These are phyloP conservation scores for Notolepis coatsorum DNA, from an alignment of 2,797 vertebrate genomes.

Conservation along the genomic window DNA sequence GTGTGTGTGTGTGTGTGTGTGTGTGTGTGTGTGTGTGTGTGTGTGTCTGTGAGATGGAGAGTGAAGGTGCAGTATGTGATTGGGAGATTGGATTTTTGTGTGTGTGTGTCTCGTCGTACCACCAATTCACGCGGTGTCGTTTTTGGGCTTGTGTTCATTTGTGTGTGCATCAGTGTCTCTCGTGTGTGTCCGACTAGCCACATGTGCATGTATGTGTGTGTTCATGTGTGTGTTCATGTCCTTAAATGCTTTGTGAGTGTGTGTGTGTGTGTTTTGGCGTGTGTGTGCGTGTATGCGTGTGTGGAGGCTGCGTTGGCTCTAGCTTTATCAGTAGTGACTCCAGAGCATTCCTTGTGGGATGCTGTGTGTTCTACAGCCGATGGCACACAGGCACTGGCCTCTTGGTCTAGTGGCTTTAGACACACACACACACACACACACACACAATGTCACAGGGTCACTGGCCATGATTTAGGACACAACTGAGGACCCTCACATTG, in stretches of 20 bases:
- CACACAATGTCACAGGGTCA: conserved; percentile 24
- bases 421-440: too few species aligned
- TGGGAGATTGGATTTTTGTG: conserved; percentile 29
- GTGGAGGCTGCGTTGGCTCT: conserved; percentile 51
- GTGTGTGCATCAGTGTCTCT: conserved; percentile 36
- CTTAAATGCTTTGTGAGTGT: conserved; percentile 23
- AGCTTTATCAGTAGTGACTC: conserved; percentile 66
- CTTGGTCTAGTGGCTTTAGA: conserved; percentile 44
- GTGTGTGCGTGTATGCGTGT: conserved; percentile 25
- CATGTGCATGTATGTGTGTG: neutral
- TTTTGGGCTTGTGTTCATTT: conserved; percentile 23
- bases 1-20: conserved; percentile 20
- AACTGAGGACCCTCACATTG: neutral
- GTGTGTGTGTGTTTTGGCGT: conserved; percentile 30
- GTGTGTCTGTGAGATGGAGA: conserved; percentile 27
- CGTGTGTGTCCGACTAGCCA: neutral
- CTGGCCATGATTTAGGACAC: conserved; percentile 37
- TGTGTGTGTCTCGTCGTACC: conserved; percentile 23
- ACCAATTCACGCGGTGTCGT: conserved; percentile 21
- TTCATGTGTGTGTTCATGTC: neutral
- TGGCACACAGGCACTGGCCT: conserved; percentile 20
- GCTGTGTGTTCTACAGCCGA: conserved; percentile 37
- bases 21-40: conserved; percentile 7
- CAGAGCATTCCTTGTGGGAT: conserved; percentile 53
- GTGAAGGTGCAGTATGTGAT: conserved; percentile 52